These are phyloP conservation scores for Laodelphax striatellus DNA, from an alignment of 1,140 invertebrate genomes.

Conservation along the genomic window DNA sequence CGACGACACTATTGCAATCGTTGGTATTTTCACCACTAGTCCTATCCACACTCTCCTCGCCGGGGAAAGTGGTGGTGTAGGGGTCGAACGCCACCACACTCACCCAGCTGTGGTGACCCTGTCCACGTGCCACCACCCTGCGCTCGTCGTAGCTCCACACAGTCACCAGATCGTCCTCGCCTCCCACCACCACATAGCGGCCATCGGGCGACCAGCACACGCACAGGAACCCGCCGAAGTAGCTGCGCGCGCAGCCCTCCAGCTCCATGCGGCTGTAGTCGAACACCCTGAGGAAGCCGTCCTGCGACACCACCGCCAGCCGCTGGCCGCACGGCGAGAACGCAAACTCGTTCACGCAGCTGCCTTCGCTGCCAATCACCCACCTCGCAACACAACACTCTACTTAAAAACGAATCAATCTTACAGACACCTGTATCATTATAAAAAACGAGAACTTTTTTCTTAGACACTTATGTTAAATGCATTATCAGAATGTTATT, in stretches of 20 bases:
- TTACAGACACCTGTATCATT: too few species aligned
- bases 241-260: conserved; percentile 79
- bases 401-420: too few species aligned
- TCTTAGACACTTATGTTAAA: too few species aligned
- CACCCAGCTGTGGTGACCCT: conserved; percentile 93
- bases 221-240: conserved; percentile 92
- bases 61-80: conserved; percentile 56
- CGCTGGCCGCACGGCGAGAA: conserved; percentile 92
- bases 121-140: conserved; percentile 87
- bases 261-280: conserved; percentile 96
- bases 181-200: conserved; percentile 89
- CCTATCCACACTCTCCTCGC: conserved; percentile 34
- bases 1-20: conserved; percentile 21
- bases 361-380: conserved; percentile 70
- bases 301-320: conserved; percentile 87
- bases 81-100: conserved; percentile 95
- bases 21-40: conserved; percentile 35
- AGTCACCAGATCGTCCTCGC: conserved; percentile 96
- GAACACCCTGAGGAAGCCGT: conserved; percentile 93
- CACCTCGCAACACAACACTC: too few species aligned
- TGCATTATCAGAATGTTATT: too few species aligned
- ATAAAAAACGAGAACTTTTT: too few species aligned
- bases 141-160: conserved; percentile 93
- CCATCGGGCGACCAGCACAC: conserved; percentile 97
- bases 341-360: conserved; percentile 91